Conservation (phyloP, 2,113 vertebrate genomes). For the Antechinus stuartii region DNA sequence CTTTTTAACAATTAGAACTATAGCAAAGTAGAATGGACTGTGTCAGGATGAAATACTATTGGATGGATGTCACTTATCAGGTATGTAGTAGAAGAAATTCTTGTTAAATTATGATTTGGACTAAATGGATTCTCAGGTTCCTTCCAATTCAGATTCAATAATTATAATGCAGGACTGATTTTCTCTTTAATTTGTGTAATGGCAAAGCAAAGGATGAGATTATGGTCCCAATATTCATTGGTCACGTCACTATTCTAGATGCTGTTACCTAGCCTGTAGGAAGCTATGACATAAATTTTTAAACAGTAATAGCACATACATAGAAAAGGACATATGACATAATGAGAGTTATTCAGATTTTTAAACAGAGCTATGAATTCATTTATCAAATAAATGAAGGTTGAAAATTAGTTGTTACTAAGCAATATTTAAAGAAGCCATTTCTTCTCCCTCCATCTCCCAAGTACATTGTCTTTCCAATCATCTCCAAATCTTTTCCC, state of each 20-base stretch:
- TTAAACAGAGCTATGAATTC: background rate
- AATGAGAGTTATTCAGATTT: background rate
- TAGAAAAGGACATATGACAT: background rate
- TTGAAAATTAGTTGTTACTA: constrained; percentile 35
- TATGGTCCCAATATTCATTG: constrained; percentile 16
- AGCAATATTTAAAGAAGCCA: background rate
- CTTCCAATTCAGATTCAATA: background rate
- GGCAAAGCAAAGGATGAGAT: constrained; percentile 19
- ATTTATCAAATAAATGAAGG: background rate
- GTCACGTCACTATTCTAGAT: background rate
- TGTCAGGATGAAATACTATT: background rate
- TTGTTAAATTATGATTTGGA: background rate
- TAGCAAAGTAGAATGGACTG: background rate
- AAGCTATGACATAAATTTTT: constrained; percentile 18
- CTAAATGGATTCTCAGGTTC: background rate
- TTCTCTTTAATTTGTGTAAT: constrained; percentile 45
- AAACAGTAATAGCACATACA: background rate
- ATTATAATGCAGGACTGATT: constrained; percentile 19
- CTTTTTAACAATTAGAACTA: background rate
- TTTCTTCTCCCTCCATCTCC: constrained; percentile 12
- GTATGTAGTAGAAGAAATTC: background rate
- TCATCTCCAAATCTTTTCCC: background rate
- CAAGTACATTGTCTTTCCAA: background rate
- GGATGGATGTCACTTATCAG: background rate
- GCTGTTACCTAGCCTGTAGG: background rate